Evolutionary conservation across 2,113 vertebrate genomes (phyloP).

Genomic region (Emberiza fucata): DNA sequence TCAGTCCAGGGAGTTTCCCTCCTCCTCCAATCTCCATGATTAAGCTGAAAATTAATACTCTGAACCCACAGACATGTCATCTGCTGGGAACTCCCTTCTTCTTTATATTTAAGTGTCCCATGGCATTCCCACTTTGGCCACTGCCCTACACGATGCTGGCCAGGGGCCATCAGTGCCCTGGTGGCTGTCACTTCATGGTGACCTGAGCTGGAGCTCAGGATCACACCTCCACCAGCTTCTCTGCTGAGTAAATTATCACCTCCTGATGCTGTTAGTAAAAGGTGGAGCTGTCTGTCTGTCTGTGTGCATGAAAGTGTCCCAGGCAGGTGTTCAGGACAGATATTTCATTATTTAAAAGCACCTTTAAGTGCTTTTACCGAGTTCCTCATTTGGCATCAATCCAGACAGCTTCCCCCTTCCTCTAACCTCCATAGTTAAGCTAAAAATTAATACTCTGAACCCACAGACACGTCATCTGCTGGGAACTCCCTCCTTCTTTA

Average conservation of each 20-base stretch:
- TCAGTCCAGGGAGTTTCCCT: background rate
- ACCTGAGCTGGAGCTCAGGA: too few relatives aligned
- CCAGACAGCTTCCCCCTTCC: background rate
- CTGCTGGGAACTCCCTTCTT: background rate
- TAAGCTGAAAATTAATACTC: background rate
- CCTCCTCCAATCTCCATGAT: background rate
- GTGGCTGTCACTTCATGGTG: background rate
- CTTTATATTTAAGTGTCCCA: background rate
- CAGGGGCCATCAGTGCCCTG: background rate
- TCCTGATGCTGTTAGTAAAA: background rate
- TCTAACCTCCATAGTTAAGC: background rate
- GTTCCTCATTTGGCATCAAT: background rate
- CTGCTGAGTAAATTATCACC: background rate
- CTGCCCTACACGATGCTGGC: background rate
- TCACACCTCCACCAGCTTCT: background rate
- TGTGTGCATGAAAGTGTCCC: accelerated
- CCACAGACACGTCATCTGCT: background rate
- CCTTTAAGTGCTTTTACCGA: background rate
- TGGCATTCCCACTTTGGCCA: background rate
- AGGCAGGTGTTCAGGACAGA: background rate
- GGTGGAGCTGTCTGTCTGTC: background rate
- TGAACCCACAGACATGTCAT: background rate
- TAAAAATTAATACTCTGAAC: background rate
- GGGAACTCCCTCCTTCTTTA: background rate
- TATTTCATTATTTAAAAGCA: background rate